A percentile compares a stretch with the other conserved stretches of the same genome.
Evolutionary conservation across 2,113 vertebrate genomes (phyloP).

Genomic region (Cygnus buccinator): DNA sequence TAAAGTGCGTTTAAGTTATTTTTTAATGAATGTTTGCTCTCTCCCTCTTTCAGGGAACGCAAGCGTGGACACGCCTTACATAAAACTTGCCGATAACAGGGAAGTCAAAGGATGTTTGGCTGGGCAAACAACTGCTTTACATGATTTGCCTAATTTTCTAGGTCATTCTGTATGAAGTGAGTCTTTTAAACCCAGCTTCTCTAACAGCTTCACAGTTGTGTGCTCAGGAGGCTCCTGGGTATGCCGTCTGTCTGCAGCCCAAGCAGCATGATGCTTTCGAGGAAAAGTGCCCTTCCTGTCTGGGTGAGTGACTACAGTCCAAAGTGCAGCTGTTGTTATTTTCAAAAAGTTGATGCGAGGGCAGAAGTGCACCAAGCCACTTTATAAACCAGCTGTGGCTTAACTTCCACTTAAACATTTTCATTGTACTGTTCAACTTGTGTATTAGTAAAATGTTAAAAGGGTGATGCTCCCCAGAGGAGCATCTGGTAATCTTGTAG

Average conservation of each 20-base stretch:
- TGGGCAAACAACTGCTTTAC: not conserved
- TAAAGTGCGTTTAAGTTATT: conserved; percentile 50
- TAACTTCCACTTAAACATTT: not conserved
- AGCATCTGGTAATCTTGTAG: not conserved
- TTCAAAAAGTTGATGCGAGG: not conserved
- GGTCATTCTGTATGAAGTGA: not conserved
- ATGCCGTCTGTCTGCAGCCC: not conserved
- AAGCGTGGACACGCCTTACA: not conserved
- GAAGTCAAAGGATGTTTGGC: not conserved
- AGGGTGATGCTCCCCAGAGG: not conserved
- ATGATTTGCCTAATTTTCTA: conserved; percentile 24
- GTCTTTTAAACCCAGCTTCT: not conserved
- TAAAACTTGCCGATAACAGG: not conserved
- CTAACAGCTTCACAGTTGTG: not conserved
- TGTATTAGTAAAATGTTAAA: not conserved
- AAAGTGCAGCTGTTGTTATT: not conserved
- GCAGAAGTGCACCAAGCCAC: not conserved
- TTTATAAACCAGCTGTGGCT: not conserved
- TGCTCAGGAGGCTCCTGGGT: not conserved
- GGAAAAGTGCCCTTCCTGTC: not conserved
- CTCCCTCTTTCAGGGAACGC: conserved; percentile 7
- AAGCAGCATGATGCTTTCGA: not conserved
- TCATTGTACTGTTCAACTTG: not conserved
- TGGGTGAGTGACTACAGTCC: not conserved
- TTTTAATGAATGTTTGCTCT: conserved; percentile 66